Evolutionary conservation across 2,113 vertebrate genomes (phyloP), one percentile per base, ranked within the genome.

Genomic region (Mugil cephalus): DNA sequence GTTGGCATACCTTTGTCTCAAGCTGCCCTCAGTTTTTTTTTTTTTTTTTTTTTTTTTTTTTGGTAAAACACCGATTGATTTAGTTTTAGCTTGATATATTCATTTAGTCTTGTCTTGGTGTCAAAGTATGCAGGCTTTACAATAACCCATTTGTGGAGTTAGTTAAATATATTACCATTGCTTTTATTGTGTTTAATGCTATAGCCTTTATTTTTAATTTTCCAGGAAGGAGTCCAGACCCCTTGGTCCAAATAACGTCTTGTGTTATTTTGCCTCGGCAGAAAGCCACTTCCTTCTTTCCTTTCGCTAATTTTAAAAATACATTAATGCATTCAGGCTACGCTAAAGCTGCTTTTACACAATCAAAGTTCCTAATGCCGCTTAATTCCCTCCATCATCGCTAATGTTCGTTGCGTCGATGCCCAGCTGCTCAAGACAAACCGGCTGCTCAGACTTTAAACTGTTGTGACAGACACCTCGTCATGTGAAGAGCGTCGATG

Each of bases 1-100:
- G 35, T 56, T 21, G 56, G 70, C 50, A 69, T 63, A 50, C 46
- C 71, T 50, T 17, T 54, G 50, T 79, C 39, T 52, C 60, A 65
- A 19, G 62, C 46, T 2, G 1, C 24, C 8, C 13, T 0, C 4
- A 14, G 13, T 19, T 4, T 21, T 10, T 36, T 18, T 42, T 6
- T 55, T 52, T 24, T 10, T 3, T 30, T 30, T 30, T 10, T 21
- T 5, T 24, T 10, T 24, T 18, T 42, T 6, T 56, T 53, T 24
- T 10, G 24, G 5, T 10, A 3, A 24, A 14, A 48, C 21, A 3
- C 7, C 8, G 19, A 51, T 34, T 36, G 14, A 30, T 66, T 56
- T 36, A 8, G 8, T 53, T 59, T 3, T 10, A 5, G 24, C 24
- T 30, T 30, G 24, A 30, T 30, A 30, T 30, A 5, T 30, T 30